phyloP scores from a whole-genome alignment of 2,113 vertebrate species.

The Syngnathoides biaculeatus region DNA sequence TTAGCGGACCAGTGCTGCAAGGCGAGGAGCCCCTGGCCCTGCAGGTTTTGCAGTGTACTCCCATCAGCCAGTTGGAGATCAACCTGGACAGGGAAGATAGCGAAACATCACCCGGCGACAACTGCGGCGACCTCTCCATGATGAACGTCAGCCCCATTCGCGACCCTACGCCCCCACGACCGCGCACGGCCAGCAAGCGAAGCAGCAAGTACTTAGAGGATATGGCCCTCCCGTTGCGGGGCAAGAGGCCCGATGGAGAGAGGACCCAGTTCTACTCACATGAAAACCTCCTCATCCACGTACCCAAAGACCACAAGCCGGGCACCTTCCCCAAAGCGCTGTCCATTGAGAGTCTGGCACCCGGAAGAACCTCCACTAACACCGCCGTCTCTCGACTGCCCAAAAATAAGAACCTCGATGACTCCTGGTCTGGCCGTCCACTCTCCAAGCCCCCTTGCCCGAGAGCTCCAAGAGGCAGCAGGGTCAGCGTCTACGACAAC shows the following conservation, averaged over 20 bases:
- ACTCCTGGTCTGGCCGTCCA: conserved; percentile 41
- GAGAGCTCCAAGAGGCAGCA: conserved; percentile 82
- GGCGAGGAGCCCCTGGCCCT: conserved; percentile 82
- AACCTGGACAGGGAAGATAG: conserved; percentile 37
- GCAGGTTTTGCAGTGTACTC: conserved; percentile 80
- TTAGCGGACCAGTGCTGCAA: conserved; percentile 83
- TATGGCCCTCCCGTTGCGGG: conserved; percentile 77
- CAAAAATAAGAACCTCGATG: conserved; percentile 22
- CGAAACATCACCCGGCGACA: conserved; percentile 11
- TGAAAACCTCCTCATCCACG: conserved; percentile 87
- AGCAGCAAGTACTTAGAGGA: conserved; percentile 91
- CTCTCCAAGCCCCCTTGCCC: conserved; percentile 63
- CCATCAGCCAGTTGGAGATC: conserved; percentile 74
- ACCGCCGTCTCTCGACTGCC: conserved; percentile 7
- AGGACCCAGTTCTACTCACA: conserved; percentile 86
- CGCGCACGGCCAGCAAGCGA: conserved; percentile 79
- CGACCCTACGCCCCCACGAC: conserved; percentile 55
- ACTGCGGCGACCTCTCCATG: conserved; percentile 20
- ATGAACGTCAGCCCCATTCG: conserved; percentile 44
- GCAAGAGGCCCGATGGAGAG: conserved; percentile 69
- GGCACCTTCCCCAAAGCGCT: conserved; percentile 97
- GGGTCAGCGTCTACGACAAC: conserved; percentile 83
- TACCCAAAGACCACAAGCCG: conserved; percentile 96
- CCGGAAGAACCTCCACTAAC: conserved; percentile 64
- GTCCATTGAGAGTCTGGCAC: conserved; percentile 91